These are phyloP conservation scores for Trissonchulus sp. DNA, from an alignment of 2,888 invertebrate species.

Conservation along the genomic window DNA sequence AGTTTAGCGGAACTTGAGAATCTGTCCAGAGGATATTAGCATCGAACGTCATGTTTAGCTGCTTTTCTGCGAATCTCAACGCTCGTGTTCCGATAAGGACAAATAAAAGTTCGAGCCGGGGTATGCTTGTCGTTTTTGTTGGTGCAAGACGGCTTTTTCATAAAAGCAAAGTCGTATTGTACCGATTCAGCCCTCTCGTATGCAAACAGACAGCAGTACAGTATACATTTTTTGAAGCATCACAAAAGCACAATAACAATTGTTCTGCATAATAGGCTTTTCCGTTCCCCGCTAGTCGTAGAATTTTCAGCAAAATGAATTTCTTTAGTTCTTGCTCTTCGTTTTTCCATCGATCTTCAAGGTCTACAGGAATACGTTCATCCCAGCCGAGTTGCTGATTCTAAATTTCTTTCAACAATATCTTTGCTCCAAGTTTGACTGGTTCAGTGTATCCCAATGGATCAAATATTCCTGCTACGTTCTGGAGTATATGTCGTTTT, in stretches of 20 bases:
- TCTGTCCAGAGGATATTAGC: constrained; percentile 36
- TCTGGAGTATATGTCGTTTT: constrained; percentile 34
- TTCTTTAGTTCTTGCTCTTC: not conserved
- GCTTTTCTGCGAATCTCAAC: constrained; percentile 32
- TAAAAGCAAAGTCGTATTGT: constrained; percentile 31
- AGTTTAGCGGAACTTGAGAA: constrained; percentile 37
- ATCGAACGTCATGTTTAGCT: constrained; percentile 36
- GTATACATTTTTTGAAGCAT: constrained; percentile 40
- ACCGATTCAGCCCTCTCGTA: no score
- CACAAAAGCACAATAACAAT: constrained; percentile 35
- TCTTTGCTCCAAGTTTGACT: constrained; percentile 36
- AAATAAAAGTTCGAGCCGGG: constrained; percentile 31
- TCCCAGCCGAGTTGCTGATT: constrained; percentile 40
- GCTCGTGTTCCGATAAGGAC: constrained; percentile 26
- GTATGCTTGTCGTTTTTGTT: constrained; percentile 37
- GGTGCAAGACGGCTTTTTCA: constrained; percentile 39
- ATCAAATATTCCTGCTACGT: constrained; percentile 37
- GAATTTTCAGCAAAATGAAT: not conserved
- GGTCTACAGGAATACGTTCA: constrained; percentile 32
- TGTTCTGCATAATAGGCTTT: no score
- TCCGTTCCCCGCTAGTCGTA: no score
- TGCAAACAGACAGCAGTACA: no score
- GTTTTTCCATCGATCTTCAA: not conserved
- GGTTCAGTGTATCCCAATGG: constrained; percentile 37
- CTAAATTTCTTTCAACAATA: constrained; percentile 43